Conservation (phyloP, 1,140 invertebrate species). For the Apis dorsata region DNA sequence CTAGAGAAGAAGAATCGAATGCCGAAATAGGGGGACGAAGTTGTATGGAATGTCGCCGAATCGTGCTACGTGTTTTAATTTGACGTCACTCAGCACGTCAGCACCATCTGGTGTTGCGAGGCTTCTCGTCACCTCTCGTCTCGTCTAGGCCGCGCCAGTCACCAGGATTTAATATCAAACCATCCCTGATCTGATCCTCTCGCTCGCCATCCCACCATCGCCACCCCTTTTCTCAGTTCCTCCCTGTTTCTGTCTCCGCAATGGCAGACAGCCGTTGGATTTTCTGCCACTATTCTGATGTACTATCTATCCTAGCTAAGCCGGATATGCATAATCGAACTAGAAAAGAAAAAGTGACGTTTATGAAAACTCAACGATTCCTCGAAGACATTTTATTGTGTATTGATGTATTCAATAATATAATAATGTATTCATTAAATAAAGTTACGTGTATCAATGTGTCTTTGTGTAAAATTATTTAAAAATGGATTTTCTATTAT, state of each 20-base stretch:
- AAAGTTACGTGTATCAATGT: too few relatives aligned
- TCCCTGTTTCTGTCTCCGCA: slow-evolving; percentile 13
- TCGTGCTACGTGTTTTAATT: slow-evolving; percentile 78
- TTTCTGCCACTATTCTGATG: slow-evolving; percentile 47
- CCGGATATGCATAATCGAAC: slow-evolving; percentile 64
- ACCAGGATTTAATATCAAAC: slow-evolving; percentile 77
- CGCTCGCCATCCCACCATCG: slow-evolving; percentile 3
- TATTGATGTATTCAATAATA: too few relatives aligned
- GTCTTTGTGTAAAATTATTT: too few relatives aligned
- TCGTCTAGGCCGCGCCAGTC: slow-evolving; percentile 74
- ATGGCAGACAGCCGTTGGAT: slow-evolving; percentile 42
- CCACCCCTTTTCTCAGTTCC: slow-evolving; percentile 23
- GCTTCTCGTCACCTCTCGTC: slow-evolving; percentile 71
- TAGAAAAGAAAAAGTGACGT: slow-evolving; percentile 35
- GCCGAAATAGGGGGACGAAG: slow-evolving; percentile 48
- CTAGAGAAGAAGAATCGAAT: neutral
- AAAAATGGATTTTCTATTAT: too few relatives aligned
- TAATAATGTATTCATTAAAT: too few relatives aligned
- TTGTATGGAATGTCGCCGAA: slow-evolving; percentile 74
- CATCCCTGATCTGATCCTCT: slow-evolving; percentile 57
- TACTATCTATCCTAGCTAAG: slow-evolving; percentile 54
- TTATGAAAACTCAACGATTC: slow-evolving; percentile 3
- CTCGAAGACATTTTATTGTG: too few relatives aligned
- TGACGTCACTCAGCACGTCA: slow-evolving; percentile 78
- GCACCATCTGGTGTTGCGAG: slow-evolving; percentile 77